Conservation (phyloP, 2,113 vertebrate species). For the human region DNA sequence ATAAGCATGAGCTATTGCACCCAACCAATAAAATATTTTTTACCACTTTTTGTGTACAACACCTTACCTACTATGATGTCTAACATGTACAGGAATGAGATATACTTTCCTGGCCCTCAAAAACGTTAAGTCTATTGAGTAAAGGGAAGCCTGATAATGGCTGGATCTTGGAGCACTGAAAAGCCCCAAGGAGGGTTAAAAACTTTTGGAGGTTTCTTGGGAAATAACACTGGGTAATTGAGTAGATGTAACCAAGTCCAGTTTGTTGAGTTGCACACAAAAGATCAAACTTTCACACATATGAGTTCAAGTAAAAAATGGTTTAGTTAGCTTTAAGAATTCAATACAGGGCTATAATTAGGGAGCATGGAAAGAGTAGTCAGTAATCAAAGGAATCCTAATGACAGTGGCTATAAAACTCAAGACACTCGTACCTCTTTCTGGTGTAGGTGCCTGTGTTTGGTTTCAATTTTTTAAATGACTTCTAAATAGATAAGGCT, state of each 20-base stretch:
- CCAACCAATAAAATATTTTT: not conserved
- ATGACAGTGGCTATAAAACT: not conserved
- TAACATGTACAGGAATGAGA: not conserved
- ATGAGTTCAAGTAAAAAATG: not conserved
- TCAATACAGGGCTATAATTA: not conserved
- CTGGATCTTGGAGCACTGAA: not conserved
- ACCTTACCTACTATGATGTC: not conserved
- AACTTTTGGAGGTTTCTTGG: not conserved
- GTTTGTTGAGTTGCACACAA: not conserved
- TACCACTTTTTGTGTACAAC: not conserved
- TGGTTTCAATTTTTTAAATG: not conserved
- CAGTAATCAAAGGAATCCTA: not conserved
- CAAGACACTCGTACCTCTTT: not conserved
- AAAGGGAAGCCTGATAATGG: not conserved
- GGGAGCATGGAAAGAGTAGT: not conserved
- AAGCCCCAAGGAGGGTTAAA: not conserved
- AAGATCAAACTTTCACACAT: not conserved
- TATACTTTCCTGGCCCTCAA: not conserved
- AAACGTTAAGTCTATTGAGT: not conserved
- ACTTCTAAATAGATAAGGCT: not conserved
- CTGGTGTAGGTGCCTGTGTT: not conserved
- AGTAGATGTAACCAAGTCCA: not conserved
- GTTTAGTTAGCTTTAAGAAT: not conserved
- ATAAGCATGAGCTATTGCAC: too few relatives aligned
- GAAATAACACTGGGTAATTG: not conserved